Base-by-base conservation (phyloP, 2,888 invertebrate genomes). In the Julus scandinavius region DNA sequence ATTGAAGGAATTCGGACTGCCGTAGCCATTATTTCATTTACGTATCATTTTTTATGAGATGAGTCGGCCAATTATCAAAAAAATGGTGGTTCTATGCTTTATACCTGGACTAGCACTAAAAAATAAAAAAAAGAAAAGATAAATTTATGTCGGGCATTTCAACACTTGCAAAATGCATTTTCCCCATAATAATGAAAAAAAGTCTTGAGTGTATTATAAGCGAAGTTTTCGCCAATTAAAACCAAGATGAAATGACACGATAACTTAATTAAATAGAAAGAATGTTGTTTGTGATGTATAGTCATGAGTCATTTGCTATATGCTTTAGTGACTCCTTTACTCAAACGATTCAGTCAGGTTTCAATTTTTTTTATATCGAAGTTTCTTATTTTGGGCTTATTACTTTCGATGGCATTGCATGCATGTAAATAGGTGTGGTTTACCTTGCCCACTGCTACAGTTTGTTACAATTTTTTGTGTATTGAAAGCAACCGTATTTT, bases 1-100 rank as follows among this genome's bases (percentile, higher is more conserved):
- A 80, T 80, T 80, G 80, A 80, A 80, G 80, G 80, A 38, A 80
- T 80, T 80, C 80, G 38, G 38, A 80, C 80, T 38, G 80, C 80
- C 38, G 80, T 38, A 38, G 80, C 80, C 38, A 80, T 80, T 80
- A 80, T 80, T 80, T 80, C 11, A 80, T 80, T 38, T 80, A 80
- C 15, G 80, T 40, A 80, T 80, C 29, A 38, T 80, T 80, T 80
- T 80, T 80, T 80, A 80, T 80, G 29, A 80, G 80, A 80, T 80
- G 80, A 38, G 80, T 80, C 11, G 80, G 80, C 80, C 80, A 80
- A 80, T 80, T 80, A 80, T 38, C 38, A 80, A 38, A 38, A 72
- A 80, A 80, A 40, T 38, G 20, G 38, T 38, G 5, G 45, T 45
- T 45, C 45, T 45, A 45, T 45, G 13, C 38, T 80, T 2, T 80